phyloP scores from a whole-genome alignment of 2,797 vertebrate genomes.

The Tiaroga cobitis region DNA sequence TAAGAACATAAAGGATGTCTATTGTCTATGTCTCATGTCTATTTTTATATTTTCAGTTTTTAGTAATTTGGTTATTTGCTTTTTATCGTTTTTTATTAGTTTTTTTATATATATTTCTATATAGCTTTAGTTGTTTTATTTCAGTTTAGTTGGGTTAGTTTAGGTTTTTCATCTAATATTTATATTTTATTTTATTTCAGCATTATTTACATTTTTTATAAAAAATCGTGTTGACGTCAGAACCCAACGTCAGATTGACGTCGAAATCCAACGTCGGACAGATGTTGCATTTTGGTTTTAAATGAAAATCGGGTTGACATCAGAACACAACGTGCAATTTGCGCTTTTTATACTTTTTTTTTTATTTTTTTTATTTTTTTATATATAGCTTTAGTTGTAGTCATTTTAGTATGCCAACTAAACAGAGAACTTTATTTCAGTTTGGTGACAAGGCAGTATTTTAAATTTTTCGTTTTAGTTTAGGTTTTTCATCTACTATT shows the following conservation, averaged over 20 bases:
- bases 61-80: neutral
- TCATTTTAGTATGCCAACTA: neutral
- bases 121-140: too few relatives aligned
- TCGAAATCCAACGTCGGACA: too few relatives aligned
- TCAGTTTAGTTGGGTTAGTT: neutral
- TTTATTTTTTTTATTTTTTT: neutral
- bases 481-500: neutral
- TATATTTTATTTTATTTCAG: neutral
- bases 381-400: neutral
- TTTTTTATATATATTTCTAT: neutral
- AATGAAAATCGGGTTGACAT: too few relatives aligned
- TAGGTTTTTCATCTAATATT: neutral
- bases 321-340: too few relatives aligned
- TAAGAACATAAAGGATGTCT: neutral
- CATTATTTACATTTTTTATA: neutral
- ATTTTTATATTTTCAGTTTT: neutral
- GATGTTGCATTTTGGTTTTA: too few relatives aligned
- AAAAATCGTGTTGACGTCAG: neutral
- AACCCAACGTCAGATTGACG: too few relatives aligned
- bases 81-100: neutral
- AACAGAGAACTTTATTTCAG: neutral
- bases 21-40: neutral
- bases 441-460: neutral
- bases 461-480: neutral
- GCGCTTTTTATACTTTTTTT: too few relatives aligned